Evolutionary conservation across 2,113 vertebrate species (phyloP).

Genomic region (Drymodes brunneopygia): DNA sequence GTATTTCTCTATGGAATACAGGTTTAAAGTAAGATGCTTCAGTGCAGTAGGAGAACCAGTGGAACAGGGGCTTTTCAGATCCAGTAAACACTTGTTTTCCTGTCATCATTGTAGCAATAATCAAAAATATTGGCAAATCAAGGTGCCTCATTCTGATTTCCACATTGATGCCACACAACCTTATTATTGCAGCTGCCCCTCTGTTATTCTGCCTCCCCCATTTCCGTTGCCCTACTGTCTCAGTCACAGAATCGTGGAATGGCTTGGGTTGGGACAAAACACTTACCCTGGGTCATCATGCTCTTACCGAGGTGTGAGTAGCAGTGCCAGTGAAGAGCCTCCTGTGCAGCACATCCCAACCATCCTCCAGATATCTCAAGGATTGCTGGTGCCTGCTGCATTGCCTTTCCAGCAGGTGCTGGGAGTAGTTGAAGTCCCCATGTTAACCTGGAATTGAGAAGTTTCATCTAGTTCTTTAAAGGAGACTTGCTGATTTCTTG

Average conservation of each 20-base stretch:
- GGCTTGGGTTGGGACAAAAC: neutral
- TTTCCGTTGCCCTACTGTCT: neutral
- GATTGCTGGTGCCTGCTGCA: neutral
- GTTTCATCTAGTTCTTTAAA: neutral
- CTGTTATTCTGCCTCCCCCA: neutral
- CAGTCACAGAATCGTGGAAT: neutral
- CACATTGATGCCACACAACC: neutral
- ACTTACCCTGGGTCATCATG: accelerated
- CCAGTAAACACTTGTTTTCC: neutral
- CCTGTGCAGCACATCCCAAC: neutral
- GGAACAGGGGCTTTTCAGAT: neutral
- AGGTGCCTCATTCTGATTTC: neutral
- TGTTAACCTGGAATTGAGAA: neutral
- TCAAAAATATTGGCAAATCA: neutral
- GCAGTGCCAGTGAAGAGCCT: neutral
- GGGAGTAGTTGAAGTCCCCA: neutral
- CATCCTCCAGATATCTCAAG: neutral
- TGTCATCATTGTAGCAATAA: neutral
- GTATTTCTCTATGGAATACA: neutral
- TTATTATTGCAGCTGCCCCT: neutral
- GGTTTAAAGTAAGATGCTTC: neutral
- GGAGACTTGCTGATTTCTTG: neutral
- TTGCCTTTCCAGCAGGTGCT: neutral
- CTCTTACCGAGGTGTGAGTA: neutral
- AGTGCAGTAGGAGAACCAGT: neutral